Percentiles rank a stretch among this genome's conserved stretches.
These are phyloP conservation scores for Gasterosteus nipponicus DNA, from an alignment of 2,113 vertebrate genomes.

Conservation along the genomic window DNA sequence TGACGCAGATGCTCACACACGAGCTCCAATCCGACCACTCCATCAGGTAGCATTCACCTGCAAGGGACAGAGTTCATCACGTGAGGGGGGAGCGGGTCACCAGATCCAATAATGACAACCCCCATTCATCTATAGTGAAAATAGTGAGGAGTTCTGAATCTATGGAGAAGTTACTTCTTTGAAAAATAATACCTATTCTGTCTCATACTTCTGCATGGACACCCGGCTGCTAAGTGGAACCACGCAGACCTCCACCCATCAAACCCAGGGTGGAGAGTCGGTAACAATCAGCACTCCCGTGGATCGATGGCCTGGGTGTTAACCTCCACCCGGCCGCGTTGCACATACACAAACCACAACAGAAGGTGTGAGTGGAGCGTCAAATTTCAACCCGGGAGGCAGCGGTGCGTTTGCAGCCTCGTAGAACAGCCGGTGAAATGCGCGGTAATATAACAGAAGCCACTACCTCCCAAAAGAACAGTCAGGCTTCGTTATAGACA, in stretches of 20 bases:
- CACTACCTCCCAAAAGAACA: not conserved
- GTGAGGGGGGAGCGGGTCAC: not conserved
- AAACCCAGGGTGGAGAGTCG: too few relatives aligned
- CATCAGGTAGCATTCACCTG: conserved; percentile 97
- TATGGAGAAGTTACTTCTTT: too few relatives aligned
- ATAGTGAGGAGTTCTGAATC: not conserved
- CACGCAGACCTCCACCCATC: not conserved
- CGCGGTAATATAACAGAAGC: not conserved
- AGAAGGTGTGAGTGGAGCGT: too few relatives aligned
- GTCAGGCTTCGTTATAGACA: too few relatives aligned
- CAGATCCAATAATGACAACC: not conserved
- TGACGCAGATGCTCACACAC: conserved; percentile 92
- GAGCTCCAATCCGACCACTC: conserved; percentile 97
- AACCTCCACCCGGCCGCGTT: too few relatives aligned
- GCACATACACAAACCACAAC: too few relatives aligned
- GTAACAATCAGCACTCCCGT: too few relatives aligned
- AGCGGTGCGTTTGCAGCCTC: too few relatives aligned
- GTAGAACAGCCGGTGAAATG: not conserved
- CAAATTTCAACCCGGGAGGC: too few relatives aligned
- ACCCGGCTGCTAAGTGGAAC: not conserved
- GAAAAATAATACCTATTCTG: too few relatives aligned
- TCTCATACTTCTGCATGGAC: not conserved
- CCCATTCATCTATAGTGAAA: not conserved
- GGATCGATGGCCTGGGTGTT: too few relatives aligned
- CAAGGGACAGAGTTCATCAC: not conserved